These are phyloP conservation scores for Myotis lucifugus DNA, from an alignment of 2,113 vertebrate species.

Conservation along the genomic window DNA sequence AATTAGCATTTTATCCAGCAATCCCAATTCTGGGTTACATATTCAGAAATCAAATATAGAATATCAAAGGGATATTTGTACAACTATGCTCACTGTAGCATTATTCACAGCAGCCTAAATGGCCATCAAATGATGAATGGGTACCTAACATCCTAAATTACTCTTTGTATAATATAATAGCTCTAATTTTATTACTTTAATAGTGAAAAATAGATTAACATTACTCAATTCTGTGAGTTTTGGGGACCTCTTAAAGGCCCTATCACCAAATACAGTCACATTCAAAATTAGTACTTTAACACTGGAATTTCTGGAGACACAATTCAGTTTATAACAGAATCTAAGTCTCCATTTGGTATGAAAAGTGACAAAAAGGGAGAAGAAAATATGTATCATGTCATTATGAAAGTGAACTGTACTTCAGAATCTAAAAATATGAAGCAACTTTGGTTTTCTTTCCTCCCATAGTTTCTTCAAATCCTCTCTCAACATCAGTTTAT, in stretches of 20 bases:
- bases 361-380: background rate
- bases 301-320: background rate
- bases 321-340: background rate
- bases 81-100: background rate
- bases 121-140: background rate
- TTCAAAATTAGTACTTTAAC: background rate
- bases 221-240: background rate
- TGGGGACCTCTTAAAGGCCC: background rate
- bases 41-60: background rate
- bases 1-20: background rate
- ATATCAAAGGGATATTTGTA: background rate
- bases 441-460: background rate
- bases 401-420: background rate
- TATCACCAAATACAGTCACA: background rate
- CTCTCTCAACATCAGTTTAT: background rate
- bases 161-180: background rate
- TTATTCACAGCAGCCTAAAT: background rate
- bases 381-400: background rate
- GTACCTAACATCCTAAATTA: background rate
- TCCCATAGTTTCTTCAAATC: background rate
- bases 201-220: background rate
- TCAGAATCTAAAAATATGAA: background rate
- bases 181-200: background rate
- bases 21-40: background rate
- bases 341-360: background rate